These are phyloP conservation scores for Menidia beryllina DNA, from an alignment of 2,113 vertebrate species.

Conservation along the genomic window DNA sequence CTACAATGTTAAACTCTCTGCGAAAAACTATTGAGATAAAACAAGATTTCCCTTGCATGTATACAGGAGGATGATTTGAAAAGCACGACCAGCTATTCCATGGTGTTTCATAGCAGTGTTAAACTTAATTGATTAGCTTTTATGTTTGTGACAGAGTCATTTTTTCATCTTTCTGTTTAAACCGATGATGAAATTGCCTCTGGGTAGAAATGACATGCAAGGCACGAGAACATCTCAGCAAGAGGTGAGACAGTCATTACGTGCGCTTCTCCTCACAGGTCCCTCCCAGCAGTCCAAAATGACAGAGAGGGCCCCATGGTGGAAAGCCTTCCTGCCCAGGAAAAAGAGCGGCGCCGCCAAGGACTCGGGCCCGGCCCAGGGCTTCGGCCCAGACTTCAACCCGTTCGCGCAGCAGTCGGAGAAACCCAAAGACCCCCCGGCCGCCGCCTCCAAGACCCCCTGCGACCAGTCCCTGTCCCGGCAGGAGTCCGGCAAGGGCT, in stretches of 20 bases:
- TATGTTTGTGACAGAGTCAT: neutral
- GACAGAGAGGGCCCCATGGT: conserved; percentile 81
- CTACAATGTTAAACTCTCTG: too few relatives aligned
- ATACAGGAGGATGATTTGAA: neutral
- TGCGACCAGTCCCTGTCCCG: conserved; percentile 2
- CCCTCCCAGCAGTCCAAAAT: conserved; percentile 57
- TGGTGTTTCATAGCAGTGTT: neutral
- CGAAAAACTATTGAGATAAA: conserved; percentile 2
- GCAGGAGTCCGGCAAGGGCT: conserved; percentile 64
- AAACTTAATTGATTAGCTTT: neutral
- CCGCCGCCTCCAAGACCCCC: conserved; percentile 6
- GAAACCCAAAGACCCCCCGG: conserved; percentile 26
- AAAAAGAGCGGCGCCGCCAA: conserved; percentile 48
- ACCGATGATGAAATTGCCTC: neutral
- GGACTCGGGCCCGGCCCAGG: neutral
- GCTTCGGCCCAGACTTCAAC: conserved; percentile 59
- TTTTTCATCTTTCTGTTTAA: neutral
- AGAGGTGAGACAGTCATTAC: neutral
- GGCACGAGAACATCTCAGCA: neutral
- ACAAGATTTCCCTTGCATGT: conserved; percentile 2
- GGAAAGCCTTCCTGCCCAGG: conserved; percentile 79
- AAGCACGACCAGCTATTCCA: too few relatives aligned
- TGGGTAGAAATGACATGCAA: neutral
- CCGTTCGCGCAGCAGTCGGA: conserved; percentile 55
- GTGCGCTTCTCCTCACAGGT: conserved; percentile 10